These are phyloP conservation scores for Limnothrissa miodon DNA, from an alignment of 2,113 vertebrate species.

Conservation along the genomic window DNA sequence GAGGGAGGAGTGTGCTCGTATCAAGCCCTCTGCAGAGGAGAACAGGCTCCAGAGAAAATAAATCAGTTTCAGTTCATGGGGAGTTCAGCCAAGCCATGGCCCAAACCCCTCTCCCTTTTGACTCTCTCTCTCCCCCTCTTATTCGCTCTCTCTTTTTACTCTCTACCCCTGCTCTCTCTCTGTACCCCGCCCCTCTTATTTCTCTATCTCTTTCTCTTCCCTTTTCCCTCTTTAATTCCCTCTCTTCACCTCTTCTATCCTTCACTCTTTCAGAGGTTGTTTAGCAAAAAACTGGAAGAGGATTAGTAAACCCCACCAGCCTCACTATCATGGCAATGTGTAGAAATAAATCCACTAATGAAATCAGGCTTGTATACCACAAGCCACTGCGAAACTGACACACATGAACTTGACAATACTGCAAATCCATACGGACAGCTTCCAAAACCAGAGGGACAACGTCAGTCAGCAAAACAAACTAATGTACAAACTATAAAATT, in stretches of 20 bases:
- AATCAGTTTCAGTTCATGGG: slow-evolving; percentile 72
- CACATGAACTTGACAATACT: neutral
- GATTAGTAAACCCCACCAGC: neutral
- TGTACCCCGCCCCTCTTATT: neutral
- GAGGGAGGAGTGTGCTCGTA: slow-evolving; percentile 59
- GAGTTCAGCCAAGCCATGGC: slow-evolving; percentile 75
- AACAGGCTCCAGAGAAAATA: slow-evolving; percentile 71
- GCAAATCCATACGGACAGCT: neutral
- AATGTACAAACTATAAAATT: neutral
- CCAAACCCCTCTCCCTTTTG: slow-evolving; percentile 41
- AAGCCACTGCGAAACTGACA: neutral
- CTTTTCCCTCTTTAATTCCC: slow-evolving; percentile 10
- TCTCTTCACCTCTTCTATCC: neutral
- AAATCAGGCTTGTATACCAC: neutral
- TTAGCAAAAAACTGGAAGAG: neutral
- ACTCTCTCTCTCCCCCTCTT: slow-evolving; percentile 26
- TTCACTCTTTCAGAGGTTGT: neutral
- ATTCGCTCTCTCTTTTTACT: slow-evolving; percentile 42
- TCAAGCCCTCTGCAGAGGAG: slow-evolving; percentile 66
- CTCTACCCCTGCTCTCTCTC: slow-evolving; percentile 17
- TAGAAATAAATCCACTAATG: neutral
- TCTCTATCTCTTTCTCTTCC: slow-evolving; percentile 17
- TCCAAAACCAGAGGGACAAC: neutral
- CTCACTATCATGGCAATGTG: neutral
- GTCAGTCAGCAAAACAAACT: neutral